Evolutionary conservation across 2,888 invertebrate genomes (phyloP).

Genomic region (Metallyticus violacea): DNA sequence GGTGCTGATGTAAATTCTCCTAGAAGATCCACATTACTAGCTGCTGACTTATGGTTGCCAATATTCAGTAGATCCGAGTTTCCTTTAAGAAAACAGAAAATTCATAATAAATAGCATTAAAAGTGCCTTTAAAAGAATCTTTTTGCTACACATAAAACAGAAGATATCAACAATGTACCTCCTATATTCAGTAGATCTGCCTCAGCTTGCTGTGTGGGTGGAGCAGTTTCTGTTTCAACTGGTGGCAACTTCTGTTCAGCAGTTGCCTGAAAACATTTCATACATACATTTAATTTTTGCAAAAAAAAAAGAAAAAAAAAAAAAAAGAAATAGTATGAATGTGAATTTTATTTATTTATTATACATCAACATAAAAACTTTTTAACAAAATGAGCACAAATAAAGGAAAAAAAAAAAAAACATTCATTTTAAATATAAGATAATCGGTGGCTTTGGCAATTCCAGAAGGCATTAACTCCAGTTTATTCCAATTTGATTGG

Average conservation of each 20-base stretch:
- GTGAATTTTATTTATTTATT: neutral
- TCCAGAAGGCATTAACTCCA: no score
- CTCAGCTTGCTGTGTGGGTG: neutral
- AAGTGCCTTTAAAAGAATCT: neutral
- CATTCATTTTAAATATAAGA: no score
- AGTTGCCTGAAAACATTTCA: neutral
- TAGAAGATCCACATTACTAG: constrained; percentile 59
- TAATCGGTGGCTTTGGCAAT: no score
- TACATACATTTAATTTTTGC: no score
- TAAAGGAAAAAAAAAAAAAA: no score
- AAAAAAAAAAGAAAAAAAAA: neutral
- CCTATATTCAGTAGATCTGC: constrained; percentile 6
- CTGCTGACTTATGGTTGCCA: constrained; percentile 33
- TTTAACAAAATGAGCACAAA: no score
- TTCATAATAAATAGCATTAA: neutral
- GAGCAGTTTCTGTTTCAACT: neutral
- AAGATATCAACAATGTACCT: neutral
- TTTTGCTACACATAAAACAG: neutral
- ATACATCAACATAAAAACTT: no score
- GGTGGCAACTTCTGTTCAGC: neutral
- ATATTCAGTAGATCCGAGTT: constrained; percentile 43
- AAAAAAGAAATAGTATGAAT: neutral
- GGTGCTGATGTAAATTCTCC: constrained; percentile 46
- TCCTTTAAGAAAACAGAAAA: neutral
- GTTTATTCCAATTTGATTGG: no score